Evolutionary conservation across 2,888 invertebrate genomes (phyloP), one percentile per base, ranked within the genome.

Genomic region (Oscheius onirici): DNA sequence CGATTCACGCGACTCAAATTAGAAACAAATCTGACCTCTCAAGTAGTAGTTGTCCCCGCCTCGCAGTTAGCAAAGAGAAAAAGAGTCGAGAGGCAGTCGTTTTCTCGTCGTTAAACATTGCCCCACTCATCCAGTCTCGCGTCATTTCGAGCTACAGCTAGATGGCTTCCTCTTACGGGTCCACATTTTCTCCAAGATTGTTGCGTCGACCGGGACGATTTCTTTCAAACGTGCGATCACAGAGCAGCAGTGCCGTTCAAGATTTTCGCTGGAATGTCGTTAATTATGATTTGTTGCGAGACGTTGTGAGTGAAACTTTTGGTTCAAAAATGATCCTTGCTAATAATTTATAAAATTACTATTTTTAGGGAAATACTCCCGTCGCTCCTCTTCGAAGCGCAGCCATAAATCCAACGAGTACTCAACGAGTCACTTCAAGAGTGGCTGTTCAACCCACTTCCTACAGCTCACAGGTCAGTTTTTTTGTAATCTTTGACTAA

Each of bases 301-400:
- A 55, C 5, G 22, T 40, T 58, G 58, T 58, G 58, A 58, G 58
- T 55, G 34, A 8, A 5, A 46, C n/a, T 46, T 46, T 46, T 5
- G 11, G 46, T 46, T 46, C n/a, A 46, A 17, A 20, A n/a, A 26
- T 55, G 22, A 17, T 46, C 13, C 13, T 43, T 43, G 13, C 43
- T 13, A 15, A 20, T 8, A 46, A 46, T 55, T 26, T 55, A 26
- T 1, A 55, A 55, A 26, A n/a, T 15, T 11, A 55, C 13, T 55
- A 55, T 0, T 26, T n/a, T 24, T 11, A 55, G 15, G 22, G 15
- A 24, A n/a, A 28, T 6, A 15, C 57, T 8, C 57, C 20, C 3
- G 5, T 49, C 44, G 20, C 24, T 41, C 44, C 49, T 26, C 55
- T 68, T 6, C 68, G 68, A 34, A 68, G 68, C 17, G 68, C 68